These are phyloP conservation scores for Smittia sp. DNA, from an alignment of 2,888 invertebrate genomes.

Conservation along the genomic window DNA sequence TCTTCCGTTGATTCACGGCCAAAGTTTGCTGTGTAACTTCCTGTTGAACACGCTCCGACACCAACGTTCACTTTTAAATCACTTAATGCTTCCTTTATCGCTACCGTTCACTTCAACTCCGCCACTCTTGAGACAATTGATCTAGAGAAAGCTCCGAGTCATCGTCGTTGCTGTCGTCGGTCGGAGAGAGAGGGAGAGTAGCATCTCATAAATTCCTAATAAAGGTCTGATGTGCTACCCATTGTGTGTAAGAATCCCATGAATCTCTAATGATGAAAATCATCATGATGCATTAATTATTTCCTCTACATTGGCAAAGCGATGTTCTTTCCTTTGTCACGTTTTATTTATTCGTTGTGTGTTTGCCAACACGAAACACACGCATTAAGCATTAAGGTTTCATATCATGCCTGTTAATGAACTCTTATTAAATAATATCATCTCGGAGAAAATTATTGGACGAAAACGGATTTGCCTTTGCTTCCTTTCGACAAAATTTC, in stretches of 20 bases:
- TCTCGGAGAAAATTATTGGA: background rate
- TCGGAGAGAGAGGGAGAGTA: background rate
- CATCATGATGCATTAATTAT: constrained; percentile 41
- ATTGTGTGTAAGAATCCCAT: background rate
- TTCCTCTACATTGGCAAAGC: background rate
- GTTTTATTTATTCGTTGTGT: constrained; percentile 20
- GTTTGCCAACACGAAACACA: constrained; percentile 1
- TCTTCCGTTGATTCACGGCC: too few species aligned
- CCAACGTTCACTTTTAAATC: too few species aligned
- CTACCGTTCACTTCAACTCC: too few species aligned
- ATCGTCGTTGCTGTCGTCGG: too few species aligned
- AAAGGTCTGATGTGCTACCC: background rate
- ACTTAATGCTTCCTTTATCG: too few species aligned
- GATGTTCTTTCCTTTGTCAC: constrained; percentile 20
- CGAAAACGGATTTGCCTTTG: background rate
- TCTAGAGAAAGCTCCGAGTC: too few species aligned
- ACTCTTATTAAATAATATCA: constrained; percentile 37
- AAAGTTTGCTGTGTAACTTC: too few species aligned
- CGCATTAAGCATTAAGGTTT: constrained; percentile 13
- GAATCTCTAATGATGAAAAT: constrained; percentile 29
- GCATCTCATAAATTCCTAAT: background rate
- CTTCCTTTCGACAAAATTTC: background rate
- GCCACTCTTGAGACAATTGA: too few species aligned
- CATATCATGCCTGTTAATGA: constrained; percentile 36
- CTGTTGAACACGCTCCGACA: too few species aligned